These are phyloP conservation scores for Trochalopteron elliotii DNA, from an alignment of 2,113 vertebrate species.

Conservation along the genomic window DNA sequence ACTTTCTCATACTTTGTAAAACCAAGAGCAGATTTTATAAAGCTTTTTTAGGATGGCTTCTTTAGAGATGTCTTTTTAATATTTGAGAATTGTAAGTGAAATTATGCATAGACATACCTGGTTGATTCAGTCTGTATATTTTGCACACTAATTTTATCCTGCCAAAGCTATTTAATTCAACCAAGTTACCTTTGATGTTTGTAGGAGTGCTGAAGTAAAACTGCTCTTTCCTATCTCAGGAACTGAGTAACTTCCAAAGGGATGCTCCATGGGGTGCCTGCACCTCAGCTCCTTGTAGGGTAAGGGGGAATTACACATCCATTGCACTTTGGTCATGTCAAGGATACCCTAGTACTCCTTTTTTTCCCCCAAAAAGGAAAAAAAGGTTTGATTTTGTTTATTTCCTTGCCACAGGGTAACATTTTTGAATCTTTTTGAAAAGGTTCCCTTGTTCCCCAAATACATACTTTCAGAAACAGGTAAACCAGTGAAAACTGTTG, in stretches of 20 bases:
- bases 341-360: rapidly evolving
- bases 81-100: neutral
- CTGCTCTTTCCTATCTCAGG: neutral
- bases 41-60: neutral
- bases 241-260: neutral
- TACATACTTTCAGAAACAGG: neutral
- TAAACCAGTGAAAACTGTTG: neutral
- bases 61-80: neutral
- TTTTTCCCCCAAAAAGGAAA: too few relatives aligned
- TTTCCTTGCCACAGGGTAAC: neutral
- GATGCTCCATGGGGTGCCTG: neutral
- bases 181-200: neutral
- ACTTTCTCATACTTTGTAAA: neutral
- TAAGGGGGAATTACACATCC: neutral
- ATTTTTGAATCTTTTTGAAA: neutral
- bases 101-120: neutral
- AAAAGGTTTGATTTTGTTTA: too few relatives aligned
- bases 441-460: neutral
- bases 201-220: neutral
- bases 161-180: neutral
- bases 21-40: neutral
- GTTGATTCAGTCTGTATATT: neutral
- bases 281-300: neutral
- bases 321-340: neutral
- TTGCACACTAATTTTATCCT: neutral